Conservation (phyloP, 2,888 invertebrate genomes). For the Neoscelio sp. region DNA sequence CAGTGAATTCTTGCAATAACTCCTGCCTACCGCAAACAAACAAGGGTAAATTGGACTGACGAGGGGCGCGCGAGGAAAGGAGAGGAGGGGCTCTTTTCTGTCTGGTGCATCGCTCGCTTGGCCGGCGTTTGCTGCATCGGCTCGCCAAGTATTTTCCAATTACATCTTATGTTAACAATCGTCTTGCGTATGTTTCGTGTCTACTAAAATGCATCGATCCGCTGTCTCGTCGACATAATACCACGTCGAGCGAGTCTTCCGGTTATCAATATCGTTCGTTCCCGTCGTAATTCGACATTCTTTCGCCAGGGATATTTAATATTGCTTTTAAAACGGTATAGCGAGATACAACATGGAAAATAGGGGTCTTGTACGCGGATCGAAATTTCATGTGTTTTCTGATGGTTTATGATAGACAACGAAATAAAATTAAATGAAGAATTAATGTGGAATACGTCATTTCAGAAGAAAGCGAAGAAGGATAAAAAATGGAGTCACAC, state of each 20-base stretch:
- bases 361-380: not conserved
- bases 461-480: not conserved
- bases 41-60: constrained; percentile 72
- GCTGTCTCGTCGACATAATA: constrained; percentile 10
- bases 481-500: no score
- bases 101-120: constrained; percentile 14
- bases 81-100: not conserved
- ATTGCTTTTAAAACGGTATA: not conserved
- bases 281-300: no score
- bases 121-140: constrained; percentile 63
- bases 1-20: constrained; percentile 77
- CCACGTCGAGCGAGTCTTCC: not conserved
- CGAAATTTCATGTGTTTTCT: constrained; percentile 29
- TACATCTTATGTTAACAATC: constrained; percentile 80
- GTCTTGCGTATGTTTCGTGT: constrained; percentile 34
- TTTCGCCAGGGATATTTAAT: constrained; percentile 29
- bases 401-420: constrained; percentile 26
- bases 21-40: constrained; percentile 74
- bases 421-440: no score
- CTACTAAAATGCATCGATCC: constrained; percentile 26
- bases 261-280: constrained; percentile 7
- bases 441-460: not conserved
- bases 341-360: no score
- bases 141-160: constrained; percentile 76
- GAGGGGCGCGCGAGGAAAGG: not conserved